These are phyloP conservation scores for Vannuccia rotundouncinata DNA, from an alignment of 2,888 invertebrate genomes.

Conservation along the genomic window DNA sequence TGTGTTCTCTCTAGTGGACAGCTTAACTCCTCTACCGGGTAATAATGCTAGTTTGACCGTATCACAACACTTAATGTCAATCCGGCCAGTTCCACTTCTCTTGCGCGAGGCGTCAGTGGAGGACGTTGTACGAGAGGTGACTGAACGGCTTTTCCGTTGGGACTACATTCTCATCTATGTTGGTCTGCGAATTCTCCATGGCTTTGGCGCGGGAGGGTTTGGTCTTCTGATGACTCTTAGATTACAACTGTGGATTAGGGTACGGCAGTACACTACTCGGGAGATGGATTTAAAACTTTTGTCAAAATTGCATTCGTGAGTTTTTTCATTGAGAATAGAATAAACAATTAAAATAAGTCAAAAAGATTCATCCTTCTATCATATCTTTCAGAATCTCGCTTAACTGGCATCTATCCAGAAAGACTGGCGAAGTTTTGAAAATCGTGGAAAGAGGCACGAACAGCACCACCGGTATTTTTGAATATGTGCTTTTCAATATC, in stretches of 20 bases:
- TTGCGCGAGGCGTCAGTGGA: conserved; percentile 12
- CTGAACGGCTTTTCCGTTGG: conserved; percentile 68
- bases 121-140: conserved; percentile 2
- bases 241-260: conserved; percentile 84
- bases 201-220: conserved; percentile 66
- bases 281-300: conserved; percentile 81
- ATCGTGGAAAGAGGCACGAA: conserved; percentile 96
- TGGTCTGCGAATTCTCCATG: conserved; percentile 82
- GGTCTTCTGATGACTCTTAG: conserved; percentile 84
- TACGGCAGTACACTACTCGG: conserved; percentile 88
- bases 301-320: conserved; percentile 70
- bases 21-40: conserved; percentile 37
- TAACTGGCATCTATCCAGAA: conserved; percentile 85
- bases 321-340: no score
- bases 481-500: conserved; percentile 77
- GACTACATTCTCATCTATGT: conserved; percentile 80
- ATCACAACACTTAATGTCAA: background rate
- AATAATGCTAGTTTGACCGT: conserved; percentile 2
- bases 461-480: conserved; percentile 63
- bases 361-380: background rate
- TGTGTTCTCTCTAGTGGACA: background rate
- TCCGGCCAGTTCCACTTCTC: background rate
- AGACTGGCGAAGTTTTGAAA: conserved; percentile 90
- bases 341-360: no score
- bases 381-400: conserved; percentile 65